phyloP scores from a whole-genome alignment of 2,888 invertebrate genomes.

The Cantharis rufa region DNA sequence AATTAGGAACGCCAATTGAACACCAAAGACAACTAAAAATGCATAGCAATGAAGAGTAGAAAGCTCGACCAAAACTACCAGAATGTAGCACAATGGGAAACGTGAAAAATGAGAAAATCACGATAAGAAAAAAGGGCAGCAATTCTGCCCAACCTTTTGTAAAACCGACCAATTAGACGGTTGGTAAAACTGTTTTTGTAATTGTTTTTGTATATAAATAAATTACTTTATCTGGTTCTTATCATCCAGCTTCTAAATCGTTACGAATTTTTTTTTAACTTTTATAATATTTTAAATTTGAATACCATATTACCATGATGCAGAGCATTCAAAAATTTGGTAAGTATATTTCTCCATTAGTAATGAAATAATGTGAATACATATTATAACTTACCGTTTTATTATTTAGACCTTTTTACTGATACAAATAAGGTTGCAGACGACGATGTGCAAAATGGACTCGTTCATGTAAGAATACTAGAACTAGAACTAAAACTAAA shows the following conservation, averaged over 20 bases:
- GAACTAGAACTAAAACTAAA: conserved; percentile 99
- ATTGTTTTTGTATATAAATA: too few species aligned
- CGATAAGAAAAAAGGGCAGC: too few species aligned
- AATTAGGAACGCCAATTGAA: too few species aligned
- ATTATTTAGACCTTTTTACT: conserved; percentile 92
- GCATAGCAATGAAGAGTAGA: too few species aligned
- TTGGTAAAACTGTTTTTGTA: too few species aligned
- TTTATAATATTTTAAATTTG: conserved; percentile 72
- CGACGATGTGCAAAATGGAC: conserved; percentile 97
- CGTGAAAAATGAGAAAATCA: too few species aligned
- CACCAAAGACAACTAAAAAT: too few species aligned
- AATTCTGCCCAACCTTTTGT: too few species aligned
- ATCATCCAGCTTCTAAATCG: conserved; percentile 49
- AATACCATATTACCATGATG: conserved; percentile 90
- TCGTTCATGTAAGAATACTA: conserved; percentile 99
- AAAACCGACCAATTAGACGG: too few species aligned
- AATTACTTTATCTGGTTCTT: too few species aligned
- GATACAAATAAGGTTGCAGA: conserved; percentile 99
- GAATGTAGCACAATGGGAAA: too few species aligned
- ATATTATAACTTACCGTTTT: conserved; percentile 5
- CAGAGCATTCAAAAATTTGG: conserved; percentile 96
- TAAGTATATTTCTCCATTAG: conserved; percentile 56
- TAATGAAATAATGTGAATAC: conserved; percentile 16
- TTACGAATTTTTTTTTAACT: conserved; percentile 66
- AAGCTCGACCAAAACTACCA: too few species aligned